A percentile compares a stretch with the other conserved stretches of the same genome.
These are phyloP conservation scores for Momotus momota DNA, from an alignment of 2,797 vertebrate species.

Conservation along the genomic window DNA sequence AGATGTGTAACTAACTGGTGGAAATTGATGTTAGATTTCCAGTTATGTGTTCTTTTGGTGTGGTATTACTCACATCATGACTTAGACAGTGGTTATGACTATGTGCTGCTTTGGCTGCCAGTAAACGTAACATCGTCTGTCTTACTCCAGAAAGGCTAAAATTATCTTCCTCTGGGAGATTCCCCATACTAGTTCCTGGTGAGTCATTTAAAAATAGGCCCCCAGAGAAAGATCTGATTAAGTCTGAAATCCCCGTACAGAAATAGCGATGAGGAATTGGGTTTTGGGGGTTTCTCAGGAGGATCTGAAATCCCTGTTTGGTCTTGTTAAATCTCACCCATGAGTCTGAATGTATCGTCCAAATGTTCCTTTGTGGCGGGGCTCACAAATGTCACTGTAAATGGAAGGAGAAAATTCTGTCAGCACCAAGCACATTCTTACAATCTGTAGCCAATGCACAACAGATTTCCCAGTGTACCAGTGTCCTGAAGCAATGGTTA, in stretches of 20 bases:
- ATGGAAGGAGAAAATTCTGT: background rate
- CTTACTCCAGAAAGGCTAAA: background rate
- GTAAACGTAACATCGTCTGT: background rate
- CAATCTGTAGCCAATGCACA: accelerated
- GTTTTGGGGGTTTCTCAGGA: background rate
- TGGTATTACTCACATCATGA: background rate
- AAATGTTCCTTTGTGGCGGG: background rate
- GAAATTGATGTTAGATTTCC: background rate
- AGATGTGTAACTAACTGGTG: background rate
- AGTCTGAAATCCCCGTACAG: background rate
- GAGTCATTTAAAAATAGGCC: background rate
- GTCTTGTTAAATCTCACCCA: background rate
- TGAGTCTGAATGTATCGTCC: background rate
- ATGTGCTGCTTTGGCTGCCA: background rate
- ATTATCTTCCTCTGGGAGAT: background rate
- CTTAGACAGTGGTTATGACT: background rate
- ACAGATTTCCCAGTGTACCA: background rate
- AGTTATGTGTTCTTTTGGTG: background rate
- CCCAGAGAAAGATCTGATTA: background rate
- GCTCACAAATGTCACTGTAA: background rate
- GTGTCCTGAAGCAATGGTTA: background rate
- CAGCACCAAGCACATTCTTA: background rate
- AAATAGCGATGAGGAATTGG: background rate
- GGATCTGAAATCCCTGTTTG: background rate
- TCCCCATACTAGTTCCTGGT: background rate